These are phyloP conservation scores for Nephrotoma flavescens DNA, from an alignment of 2,888 invertebrate species.

Conservation along the genomic window DNA sequence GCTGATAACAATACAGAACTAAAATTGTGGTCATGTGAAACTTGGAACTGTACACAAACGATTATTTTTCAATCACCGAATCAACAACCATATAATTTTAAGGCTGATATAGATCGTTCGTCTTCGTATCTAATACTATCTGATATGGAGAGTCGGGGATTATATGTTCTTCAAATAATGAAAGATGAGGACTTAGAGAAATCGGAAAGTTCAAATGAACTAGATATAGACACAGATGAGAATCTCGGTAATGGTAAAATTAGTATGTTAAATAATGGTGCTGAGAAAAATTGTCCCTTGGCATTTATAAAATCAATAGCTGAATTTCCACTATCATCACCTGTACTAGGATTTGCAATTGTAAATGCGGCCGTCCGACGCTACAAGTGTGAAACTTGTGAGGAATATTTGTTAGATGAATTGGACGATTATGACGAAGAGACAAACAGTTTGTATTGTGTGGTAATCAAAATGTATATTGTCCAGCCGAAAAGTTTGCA, in stretches of 20 bases:
- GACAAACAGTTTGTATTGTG: conserved; percentile 37
- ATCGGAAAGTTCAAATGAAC: conserved; percentile 13
- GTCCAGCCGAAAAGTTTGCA: conserved; percentile 83
- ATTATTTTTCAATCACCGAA: conserved; percentile 48
- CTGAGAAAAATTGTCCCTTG: not conserved
- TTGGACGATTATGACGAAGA: conserved; percentile 42
- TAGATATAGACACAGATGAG: not conserved
- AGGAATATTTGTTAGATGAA: conserved; percentile 37
- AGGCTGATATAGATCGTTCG: conserved; percentile 65
- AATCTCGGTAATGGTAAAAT: not conserved
- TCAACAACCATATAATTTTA: conserved; percentile 19
- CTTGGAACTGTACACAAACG: conserved; percentile 88
- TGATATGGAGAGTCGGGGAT: conserved; percentile 67
- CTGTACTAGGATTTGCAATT: conserved; percentile 80
- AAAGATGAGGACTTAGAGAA: conserved; percentile 38
- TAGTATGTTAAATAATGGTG: not conserved
- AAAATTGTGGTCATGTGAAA: conserved; percentile 89
- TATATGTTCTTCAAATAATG: conserved; percentile 66
- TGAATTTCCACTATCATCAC: conserved; percentile 75
- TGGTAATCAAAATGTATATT: conserved; percentile 48
- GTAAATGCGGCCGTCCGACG: conserved; percentile 53
- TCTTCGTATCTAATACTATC: conserved; percentile 77
- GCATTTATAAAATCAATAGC: conserved; percentile 57
- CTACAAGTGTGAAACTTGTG: conserved; percentile 32
- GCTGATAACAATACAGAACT: conserved; percentile 78